These are phyloP conservation scores for Periophthalmodon schlosseri DNA, from an alignment of 2,113 vertebrate species.

Conservation along the genomic window DNA sequence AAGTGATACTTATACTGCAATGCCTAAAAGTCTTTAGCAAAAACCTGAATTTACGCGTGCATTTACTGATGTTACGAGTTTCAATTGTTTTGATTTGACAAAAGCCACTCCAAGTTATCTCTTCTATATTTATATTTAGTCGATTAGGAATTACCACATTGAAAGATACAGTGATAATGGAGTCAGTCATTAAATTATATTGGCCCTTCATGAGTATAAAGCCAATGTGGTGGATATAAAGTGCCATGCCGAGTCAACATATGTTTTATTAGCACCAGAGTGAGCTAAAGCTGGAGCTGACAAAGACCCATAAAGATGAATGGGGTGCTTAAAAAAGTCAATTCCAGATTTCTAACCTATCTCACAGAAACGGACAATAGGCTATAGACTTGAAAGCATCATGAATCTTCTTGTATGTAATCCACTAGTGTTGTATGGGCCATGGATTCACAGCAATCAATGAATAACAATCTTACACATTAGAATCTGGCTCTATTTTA, in stretches of 20 bases:
- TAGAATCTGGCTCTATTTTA: not conserved
- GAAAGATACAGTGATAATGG: slow-evolving; percentile 12
- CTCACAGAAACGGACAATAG: slow-evolving; percentile 39
- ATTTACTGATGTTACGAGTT: no score
- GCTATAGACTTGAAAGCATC: slow-evolving; percentile 37
- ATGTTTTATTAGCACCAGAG: slow-evolving; percentile 6
- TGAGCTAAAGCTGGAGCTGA: slow-evolving; percentile 12
- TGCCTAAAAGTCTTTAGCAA: not conserved
- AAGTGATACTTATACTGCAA: no score
- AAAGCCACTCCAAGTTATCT: not conserved
- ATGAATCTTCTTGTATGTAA: slow-evolving; percentile 37
- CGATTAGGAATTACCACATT: not conserved
- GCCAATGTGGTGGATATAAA: slow-evolving; percentile 27
- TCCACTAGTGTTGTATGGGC: slow-evolving; percentile 52
- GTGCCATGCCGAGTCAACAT: slow-evolving; percentile 13
- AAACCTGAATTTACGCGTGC: not conserved
- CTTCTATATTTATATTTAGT: not conserved
- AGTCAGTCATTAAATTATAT: slow-evolving; percentile 23
- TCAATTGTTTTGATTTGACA: no score
- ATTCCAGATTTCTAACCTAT: slow-evolving; percentile 29
- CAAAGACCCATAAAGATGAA: slow-evolving; percentile 8
- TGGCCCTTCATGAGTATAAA: slow-evolving; percentile 12
- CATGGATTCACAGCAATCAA: slow-evolving; percentile 54
- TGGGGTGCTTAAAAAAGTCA: slow-evolving; percentile 5
- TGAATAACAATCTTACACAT: slow-evolving; percentile 21